Base-by-base conservation (phyloP, 2,113 vertebrate genomes). In the Xyrauchen texanus region DNA sequence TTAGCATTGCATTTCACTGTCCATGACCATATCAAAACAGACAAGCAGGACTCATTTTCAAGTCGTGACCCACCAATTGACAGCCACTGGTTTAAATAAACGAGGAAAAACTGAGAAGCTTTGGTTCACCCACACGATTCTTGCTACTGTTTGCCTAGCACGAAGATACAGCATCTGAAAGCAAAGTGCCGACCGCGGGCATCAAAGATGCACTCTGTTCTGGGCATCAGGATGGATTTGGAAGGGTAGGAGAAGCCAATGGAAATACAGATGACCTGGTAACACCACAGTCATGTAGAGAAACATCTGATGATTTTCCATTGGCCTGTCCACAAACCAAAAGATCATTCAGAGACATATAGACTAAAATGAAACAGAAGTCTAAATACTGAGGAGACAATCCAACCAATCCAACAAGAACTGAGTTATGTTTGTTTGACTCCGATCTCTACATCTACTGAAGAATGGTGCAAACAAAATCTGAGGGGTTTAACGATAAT, bases 111-210 rank as follows among this genome's bases (percentile, higher is more conserved):
- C 21, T 34, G 1, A 34, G 1, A 34, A 34, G 1, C 21, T 34
- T 34, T 34, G 21, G 21, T 3, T 34, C 21, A 34, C 21, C 21
- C 21, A 34, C 21, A 34, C 21, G 12, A 9, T 42, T 10, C 57
- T 8, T 3, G 7, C 15, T 47, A 34, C n/a, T n/a, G 46, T 77
- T 80, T 70, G 15, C 44, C 77, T 46, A 46, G 12, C 78, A 45
- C 58, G 4, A 5, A 42, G 60, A 69, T 16, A 53, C 4, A 9
- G 34, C 67, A 55, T 76, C 67, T 80, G 66, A 34, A 67, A 77
- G 21, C 45, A 44, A 52, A 9, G 9, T 45, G 45, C n/a, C 46
- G 44, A 15, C 42, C 4, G 12, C 34, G 72, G n/a, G 5, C 8
- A 21, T 51, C 47, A 57, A 57, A 79, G 63, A 46, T 65, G 44